Conservation (phyloP, 1,140 invertebrate species). For the Monomorium pharaonis region DNA sequence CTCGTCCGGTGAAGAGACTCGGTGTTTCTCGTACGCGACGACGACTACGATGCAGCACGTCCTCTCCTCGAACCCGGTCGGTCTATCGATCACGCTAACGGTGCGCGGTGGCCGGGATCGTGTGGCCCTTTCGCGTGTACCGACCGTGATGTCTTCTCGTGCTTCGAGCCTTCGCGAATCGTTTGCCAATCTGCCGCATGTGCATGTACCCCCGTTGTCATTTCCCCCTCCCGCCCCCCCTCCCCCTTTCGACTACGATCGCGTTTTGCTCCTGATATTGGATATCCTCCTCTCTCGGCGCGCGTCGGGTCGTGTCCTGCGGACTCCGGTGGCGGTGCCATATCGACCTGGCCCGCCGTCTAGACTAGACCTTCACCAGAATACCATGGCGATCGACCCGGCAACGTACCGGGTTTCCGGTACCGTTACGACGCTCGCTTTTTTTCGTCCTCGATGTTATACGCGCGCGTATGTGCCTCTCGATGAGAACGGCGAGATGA, state of each 20-base stretch:
- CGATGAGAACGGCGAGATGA: slow-evolving; percentile 35
- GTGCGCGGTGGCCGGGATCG: slow-evolving; percentile 1
- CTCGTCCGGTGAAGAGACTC: not conserved
- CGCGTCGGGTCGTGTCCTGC: slow-evolving; percentile 61
- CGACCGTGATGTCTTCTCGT: slow-evolving; percentile 17
- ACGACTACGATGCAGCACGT: not conserved
- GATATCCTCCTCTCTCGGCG: slow-evolving; percentile 50
- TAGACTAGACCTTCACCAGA: slow-evolving; percentile 74
- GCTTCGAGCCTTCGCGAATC: slow-evolving; percentile 16
- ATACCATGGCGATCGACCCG: slow-evolving; percentile 16
- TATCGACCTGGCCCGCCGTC: slow-evolving; percentile 79
- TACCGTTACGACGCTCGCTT: slow-evolving; percentile 72
- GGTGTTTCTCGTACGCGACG: not conserved
- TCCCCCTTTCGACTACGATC: not conserved
- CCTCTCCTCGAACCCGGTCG: not conserved
- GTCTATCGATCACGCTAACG: slow-evolving; percentile 58
- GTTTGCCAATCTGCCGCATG: slow-evolving; percentile 42
- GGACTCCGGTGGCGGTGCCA: slow-evolving; percentile 72
- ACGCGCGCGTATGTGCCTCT: not conserved
- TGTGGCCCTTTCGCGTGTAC: slow-evolving; percentile 58
- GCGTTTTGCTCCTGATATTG: slow-evolving; percentile 38
- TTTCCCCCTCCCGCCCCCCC: not conserved
- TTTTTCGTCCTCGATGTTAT: slow-evolving; percentile 63
- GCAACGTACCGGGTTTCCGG: slow-evolving; percentile 11
- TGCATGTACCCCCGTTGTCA: slow-evolving; percentile 11